Evolutionary conservation across 2,113 vertebrate genomes (phyloP).

Genomic region (Blennius ocellaris): DNA sequence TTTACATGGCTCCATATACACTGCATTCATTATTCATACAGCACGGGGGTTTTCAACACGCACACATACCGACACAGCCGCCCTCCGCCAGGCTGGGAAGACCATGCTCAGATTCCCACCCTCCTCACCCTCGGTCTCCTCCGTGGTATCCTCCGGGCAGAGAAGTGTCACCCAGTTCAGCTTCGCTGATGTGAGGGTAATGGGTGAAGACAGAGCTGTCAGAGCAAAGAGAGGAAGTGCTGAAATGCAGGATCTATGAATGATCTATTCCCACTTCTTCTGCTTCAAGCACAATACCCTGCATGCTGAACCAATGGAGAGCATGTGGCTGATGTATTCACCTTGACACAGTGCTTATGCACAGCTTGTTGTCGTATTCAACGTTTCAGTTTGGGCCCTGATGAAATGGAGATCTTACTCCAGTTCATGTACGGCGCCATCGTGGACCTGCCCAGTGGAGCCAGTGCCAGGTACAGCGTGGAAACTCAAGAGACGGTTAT

Average conservation of each 20-base stretch:
- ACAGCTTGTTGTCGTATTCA: neutral
- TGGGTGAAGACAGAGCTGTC: constrained; percentile 54
- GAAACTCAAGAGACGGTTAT: neutral
- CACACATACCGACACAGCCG: constrained; percentile 9
- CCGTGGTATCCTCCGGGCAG: constrained; percentile 30
- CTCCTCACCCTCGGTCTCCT: constrained; percentile 21
- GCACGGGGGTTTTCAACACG: constrained; percentile 8
- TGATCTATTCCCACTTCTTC: too few species aligned
- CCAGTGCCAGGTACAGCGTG: constrained; percentile 86
- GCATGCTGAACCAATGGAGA: too few species aligned
- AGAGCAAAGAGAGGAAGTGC: constrained; percentile 17
- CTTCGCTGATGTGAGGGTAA: constrained; percentile 59
- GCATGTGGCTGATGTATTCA: too few species aligned
- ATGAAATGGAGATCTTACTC: constrained; percentile 91
- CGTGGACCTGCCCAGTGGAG: constrained; percentile 88
- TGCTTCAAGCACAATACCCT: too few species aligned
- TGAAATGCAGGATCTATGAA: neutral
- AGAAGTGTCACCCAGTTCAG: constrained; percentile 29
- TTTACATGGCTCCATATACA: constrained; percentile 24
- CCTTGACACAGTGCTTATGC: too few species aligned
- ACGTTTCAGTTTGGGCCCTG: constrained; percentile 86
- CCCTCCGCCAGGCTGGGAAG: constrained; percentile 13
- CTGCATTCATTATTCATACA: constrained; percentile 68
- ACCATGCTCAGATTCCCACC: constrained; percentile 29
- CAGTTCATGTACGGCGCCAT: constrained; percentile 94